A percentile compares a stretch with the other conserved stretches of the same genome.
phyloP scores from a whole-genome alignment of 2,113 vertebrate species.

The Balaeniceps rex region DNA sequence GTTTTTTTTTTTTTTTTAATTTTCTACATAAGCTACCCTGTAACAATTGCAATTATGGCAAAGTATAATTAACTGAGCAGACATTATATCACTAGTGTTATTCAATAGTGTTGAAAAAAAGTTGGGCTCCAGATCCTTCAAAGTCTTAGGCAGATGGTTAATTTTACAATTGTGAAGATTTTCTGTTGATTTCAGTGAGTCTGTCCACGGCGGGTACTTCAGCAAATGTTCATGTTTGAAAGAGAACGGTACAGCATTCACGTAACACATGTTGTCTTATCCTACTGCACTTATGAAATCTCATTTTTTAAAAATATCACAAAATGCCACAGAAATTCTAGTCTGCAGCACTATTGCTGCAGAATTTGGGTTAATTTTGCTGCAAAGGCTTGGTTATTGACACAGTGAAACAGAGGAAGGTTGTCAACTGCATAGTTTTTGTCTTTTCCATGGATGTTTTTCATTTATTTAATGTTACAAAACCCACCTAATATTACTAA shows the following conservation, averaged over 20 bases:
- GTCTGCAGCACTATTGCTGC: not conserved
- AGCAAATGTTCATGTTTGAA: not conserved
- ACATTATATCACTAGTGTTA: not conserved
- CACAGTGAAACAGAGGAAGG: not conserved
- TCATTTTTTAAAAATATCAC: not conserved
- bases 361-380: not conserved
- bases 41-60: not conserved
- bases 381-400: not conserved
- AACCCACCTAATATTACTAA: not conserved
- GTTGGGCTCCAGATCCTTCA: not conserved
- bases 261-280: not conserved
- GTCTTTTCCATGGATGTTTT: not conserved
- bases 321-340: not conserved
- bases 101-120: not conserved
- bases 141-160: not conserved
- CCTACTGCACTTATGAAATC: not conserved
- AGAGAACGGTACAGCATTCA: not conserved
- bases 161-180: not conserved
- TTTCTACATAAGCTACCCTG: not conserved
- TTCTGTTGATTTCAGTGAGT: not conserved
- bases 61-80: not conserved
- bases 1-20: not conserved
- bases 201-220: not conserved
- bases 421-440: not conserved
- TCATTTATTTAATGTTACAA: not conserved